phyloP scores from a whole-genome alignment of 1,140 invertebrate genomes.

The Sycophaga agraensis region DNA sequence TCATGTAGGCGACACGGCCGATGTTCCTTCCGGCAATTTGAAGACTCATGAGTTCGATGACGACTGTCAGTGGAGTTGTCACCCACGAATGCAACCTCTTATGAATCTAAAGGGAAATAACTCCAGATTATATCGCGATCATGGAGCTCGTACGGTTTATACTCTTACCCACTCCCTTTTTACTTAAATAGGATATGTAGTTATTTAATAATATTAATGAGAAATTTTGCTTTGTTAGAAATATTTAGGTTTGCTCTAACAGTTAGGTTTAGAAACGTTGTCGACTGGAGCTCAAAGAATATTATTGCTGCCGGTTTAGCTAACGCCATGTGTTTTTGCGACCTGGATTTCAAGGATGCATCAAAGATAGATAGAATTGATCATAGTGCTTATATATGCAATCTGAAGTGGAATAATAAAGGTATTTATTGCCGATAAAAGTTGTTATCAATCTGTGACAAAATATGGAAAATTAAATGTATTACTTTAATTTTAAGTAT shows the following conservation, averaged over 20 bases:
- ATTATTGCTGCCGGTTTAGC: constrained; percentile 22
- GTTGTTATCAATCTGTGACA: background rate
- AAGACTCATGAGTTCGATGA: background rate
- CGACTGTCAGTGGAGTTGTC: constrained; percentile 21
- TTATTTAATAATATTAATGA: too few species aligned
- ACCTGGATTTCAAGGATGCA: background rate
- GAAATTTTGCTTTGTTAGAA: constrained; percentile 15
- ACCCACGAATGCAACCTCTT: constrained; percentile 20
- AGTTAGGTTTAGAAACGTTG: background rate
- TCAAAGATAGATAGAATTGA: background rate
- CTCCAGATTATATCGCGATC: constrained; percentile 18
- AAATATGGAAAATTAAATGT: background rate
- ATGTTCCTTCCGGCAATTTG: background rate
- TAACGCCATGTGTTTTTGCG: constrained; percentile 18
- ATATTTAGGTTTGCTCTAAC: constrained; percentile 26
- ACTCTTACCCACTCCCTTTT: too few species aligned
- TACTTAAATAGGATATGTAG: too few species aligned
- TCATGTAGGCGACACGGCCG: background rate
- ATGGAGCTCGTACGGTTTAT: constrained; percentile 25
- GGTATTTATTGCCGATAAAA: too few species aligned
- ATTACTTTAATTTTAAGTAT: background rate
- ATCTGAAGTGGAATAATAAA: constrained; percentile 38
- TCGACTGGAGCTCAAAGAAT: constrained; percentile 41
- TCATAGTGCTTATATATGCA: background rate
- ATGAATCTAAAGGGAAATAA: constrained; percentile 15